Conservation (phyloP, 2,797 vertebrate genomes). For the Dryobates pubescens region DNA sequence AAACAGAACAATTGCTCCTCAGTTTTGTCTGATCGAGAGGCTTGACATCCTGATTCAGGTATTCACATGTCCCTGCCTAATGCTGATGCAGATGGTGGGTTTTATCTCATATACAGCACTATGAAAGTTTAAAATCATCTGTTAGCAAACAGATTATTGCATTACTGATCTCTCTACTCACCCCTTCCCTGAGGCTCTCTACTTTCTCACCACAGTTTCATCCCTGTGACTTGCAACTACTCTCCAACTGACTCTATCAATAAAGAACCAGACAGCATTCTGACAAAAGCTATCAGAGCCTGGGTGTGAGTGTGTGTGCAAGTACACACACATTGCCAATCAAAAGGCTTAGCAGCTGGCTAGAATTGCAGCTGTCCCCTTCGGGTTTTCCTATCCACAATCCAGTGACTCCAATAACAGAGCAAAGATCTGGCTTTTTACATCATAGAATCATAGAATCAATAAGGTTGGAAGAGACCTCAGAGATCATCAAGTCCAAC, state of each 20-base stretch:
- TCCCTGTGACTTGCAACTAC: neutral
- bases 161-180: neutral
- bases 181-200: neutral
- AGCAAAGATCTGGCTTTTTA: neutral
- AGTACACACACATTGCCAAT: fast-evolving
- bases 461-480: too few relatives aligned
- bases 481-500: too few relatives aligned
- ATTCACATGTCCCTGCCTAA: neutral
- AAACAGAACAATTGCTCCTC: neutral
- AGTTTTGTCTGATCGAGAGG: neutral
- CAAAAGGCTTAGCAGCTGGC: neutral
- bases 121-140: neutral
- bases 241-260: neutral
- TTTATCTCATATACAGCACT: neutral
- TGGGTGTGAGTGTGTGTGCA: too few relatives aligned
- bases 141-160: neutral
- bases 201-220: neutral
- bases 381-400: neutral
- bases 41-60: neutral
- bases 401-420: neutral
- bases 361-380: neutral
- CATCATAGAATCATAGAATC: neutral
- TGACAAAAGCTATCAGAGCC: neutral
- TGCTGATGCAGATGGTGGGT: neutral
- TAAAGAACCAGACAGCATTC: neutral